Percentiles rank a stretch among this genome's conserved stretches.
Conservation (phyloP, 1,140 invertebrate genomes). For the Trypoxylus dichotomus region DNA sequence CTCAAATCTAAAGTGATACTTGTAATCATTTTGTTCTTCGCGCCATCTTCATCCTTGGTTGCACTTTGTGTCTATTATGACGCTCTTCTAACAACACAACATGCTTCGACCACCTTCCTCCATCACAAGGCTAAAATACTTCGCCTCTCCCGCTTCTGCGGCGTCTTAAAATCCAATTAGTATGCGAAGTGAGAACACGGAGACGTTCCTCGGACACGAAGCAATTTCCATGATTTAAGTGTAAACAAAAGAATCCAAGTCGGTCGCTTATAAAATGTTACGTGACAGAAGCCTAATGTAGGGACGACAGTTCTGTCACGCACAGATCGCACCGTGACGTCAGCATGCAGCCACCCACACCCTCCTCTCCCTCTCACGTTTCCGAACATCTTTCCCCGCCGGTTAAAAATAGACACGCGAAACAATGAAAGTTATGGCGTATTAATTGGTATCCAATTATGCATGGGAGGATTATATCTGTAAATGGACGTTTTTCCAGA, state of each 20-base stretch:
- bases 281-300: constrained; percentile 18
- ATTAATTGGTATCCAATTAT: background rate
- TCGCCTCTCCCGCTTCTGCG: background rate
- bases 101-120: too few relatives aligned
- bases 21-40: too few relatives aligned
- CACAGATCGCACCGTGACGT: constrained; percentile 7
- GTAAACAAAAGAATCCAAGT: constrained; percentile 15
- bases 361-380: background rate
- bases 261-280: background rate
- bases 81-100: too few relatives aligned
- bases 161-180: constrained; percentile 13
- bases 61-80: too few relatives aligned
- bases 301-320: constrained; percentile 12
- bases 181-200: background rate
- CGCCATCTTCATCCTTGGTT: too few relatives aligned
- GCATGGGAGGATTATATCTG: too few relatives aligned
- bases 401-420: background rate
- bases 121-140: too few relatives aligned
- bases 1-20: too few relatives aligned
- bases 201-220: background rate
- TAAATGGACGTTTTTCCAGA: too few relatives aligned
- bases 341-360: background rate
- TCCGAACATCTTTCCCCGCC: background rate
- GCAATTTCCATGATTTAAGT: constrained; percentile 16
- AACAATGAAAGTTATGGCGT: background rate